phyloP scores from a whole-genome alignment of 2,113 vertebrate genomes.

The Hippocampus guttulatus region DNA sequence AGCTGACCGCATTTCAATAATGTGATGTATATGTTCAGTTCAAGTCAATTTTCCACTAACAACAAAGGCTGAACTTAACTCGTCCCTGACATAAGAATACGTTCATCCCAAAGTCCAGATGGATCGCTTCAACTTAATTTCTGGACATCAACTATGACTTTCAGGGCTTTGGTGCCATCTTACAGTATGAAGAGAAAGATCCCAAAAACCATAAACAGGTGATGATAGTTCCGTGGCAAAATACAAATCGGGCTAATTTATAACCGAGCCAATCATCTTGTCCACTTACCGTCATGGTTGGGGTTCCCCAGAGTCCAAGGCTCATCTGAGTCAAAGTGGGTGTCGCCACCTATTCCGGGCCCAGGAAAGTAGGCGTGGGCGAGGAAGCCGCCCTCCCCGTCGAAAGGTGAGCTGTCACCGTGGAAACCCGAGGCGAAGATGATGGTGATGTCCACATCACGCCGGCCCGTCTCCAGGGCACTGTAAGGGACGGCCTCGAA shows the following conservation, averaged over 20 bases:
- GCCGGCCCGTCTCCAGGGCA: conserved; percentile 91
- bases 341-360: conserved; percentile 96
- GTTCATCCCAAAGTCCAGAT: no score
- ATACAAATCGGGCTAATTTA: not conserved
- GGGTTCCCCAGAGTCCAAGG: conserved; percentile 97
- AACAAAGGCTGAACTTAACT: no score
- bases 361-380: conserved; percentile 98
- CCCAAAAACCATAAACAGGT: no score
- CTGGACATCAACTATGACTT: no score
- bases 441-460: conserved; percentile 98
- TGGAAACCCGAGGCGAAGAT: conserved; percentile 99
- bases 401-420: conserved; percentile 97
- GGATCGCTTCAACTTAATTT: no score
- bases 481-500: conserved; percentile 97
- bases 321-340: conserved; percentile 97
- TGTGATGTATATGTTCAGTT: no score
- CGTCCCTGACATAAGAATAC: no score
- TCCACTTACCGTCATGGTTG: conserved; percentile 90
- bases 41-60: no score
- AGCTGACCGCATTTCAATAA: no score
- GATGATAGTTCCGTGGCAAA: no score
- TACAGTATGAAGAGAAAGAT: no score
- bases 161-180: no score
- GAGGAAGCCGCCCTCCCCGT: conserved; percentile 96
- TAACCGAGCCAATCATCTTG: not conserved